Conservation (phyloP, 1,140 invertebrate species). For the Bombus soroeensis region DNA sequence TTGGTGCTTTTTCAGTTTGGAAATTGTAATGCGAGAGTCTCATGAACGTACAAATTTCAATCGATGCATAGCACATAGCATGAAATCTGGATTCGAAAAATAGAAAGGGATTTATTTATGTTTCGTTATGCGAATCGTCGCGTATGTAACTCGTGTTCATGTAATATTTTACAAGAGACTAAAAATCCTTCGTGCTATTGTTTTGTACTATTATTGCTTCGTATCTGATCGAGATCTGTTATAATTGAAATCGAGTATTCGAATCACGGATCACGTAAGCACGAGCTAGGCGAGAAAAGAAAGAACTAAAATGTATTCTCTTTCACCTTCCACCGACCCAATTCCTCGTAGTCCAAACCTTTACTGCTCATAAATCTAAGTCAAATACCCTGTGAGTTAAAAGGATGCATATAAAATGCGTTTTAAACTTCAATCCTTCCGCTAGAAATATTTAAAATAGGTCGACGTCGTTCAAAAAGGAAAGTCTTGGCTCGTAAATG, state of each 20-base stretch:
- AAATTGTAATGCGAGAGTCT: not conserved
- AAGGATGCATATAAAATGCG: not conserved
- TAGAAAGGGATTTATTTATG: too few relatives aligned
- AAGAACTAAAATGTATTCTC: not conserved
- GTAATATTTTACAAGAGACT: too few relatives aligned
- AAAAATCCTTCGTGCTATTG: too few relatives aligned
- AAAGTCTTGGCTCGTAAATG: slow-evolving; percentile 15
- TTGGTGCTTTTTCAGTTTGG: not conserved
- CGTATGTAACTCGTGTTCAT: too few relatives aligned
- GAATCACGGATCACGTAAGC: not conserved
- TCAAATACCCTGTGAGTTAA: not conserved
- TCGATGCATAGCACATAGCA: too few relatives aligned
- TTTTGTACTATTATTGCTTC: too few relatives aligned
- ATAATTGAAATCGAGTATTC: not conserved
- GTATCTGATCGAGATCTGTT: too few relatives aligned
- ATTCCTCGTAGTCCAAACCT: not conserved
- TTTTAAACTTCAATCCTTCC: not conserved
- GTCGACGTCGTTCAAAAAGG: not conserved
- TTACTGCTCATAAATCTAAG: not conserved
- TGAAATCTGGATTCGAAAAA: too few relatives aligned
- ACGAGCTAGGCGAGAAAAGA: too few relatives aligned
- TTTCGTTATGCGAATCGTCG: too few relatives aligned
- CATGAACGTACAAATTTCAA: too few relatives aligned
- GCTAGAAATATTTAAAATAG: not conserved
- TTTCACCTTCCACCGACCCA: not conserved